Base-by-base conservation (phyloP, 2,113 vertebrate genomes). In the Turdus rufiventris region DNA sequence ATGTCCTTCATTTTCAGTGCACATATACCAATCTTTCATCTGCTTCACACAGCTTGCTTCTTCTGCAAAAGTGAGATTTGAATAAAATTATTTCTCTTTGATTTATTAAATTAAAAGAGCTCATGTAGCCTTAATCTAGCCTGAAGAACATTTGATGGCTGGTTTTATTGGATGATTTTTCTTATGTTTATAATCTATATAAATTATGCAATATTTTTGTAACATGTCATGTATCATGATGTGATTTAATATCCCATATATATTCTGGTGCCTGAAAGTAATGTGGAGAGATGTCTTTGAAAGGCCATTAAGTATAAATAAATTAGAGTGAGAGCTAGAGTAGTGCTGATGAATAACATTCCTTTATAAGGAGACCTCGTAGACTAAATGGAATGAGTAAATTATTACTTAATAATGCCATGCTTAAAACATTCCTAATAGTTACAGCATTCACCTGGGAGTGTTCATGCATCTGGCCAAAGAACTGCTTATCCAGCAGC, bases 261-360 rank as follows among this genome's bases (percentile, higher is more conserved):
- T 91, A 93, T 88, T 91, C 77, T 93, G 70, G n/a, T 80, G 88
- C 82, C 67, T 90, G 91, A 86, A 76, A 95, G 82, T 94, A 96
- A 96, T 85, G 91, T 67, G 78, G 71, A 88, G 71, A 93, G 75
- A 94, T 94, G 75, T 77, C 81, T 95, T 93, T 95, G 89, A 95
- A 96, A 94, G 72, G 67, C 90, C 88, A 93, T 92, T 96, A 95
- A 92, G 66, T 91, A 81, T 86, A 93, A 97, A 91, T 92, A 94
- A 96, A 96, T 95, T 84, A 89, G 74, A 92, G 34, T 81, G 48
- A 86, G 91, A 93, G 80, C 73, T 84, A 58, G 79, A 94, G 76
- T 79, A 61, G 51, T 91, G 66, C 92, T 87, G 96, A 89, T 81
- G 88, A 94, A 94, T 93, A 96, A 93, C 48, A 50, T 80, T 85